Base-by-base conservation (phyloP, 2,888 invertebrate species). In the Clitarchus hookeri region DNA sequence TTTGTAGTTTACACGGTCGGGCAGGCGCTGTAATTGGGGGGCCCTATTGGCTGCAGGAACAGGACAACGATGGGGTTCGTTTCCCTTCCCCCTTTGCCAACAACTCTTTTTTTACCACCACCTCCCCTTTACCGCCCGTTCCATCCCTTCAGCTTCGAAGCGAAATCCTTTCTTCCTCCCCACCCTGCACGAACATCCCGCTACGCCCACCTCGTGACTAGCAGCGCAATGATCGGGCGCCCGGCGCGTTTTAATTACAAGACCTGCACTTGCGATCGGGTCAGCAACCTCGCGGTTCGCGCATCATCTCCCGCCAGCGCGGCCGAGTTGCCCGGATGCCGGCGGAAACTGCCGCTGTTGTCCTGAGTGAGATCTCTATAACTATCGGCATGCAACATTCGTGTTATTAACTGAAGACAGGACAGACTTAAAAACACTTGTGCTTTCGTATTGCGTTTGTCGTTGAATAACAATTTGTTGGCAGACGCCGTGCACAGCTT, bases 1-100 rank as follows among this genome's bases (percentile, higher is more conserved):
- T 65, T 65, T 65, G 65, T 65, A 65, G 65, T 65, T 65, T 65
- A 65, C n/a, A 65, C 65, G 65, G 65, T 65, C 65, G 19, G 65
- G 65, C 65, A 23, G 65, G 65, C 65, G 65, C 65, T 65, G 65
- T 65, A 65, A 65, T 65, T 65, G 65, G 23, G 23, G 65, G 23
- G 23, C n/a, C 65, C 13, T 65, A 65, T 65, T 65, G 65, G 65
- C 65, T 65, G 65, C 65, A 65, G n/a, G n/a, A 65, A 65, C n/a
- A 16, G 65, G 65, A 65, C 48, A 48, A 65, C 23, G 65, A 65
- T 65, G 12, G 65, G 8, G 65, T 65, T 19, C 65, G 13, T 19
- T n/a, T 8, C 65, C 65, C n/a, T 23, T 1, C 65, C 65, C 65
- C 65, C 48, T n/a, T 23, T 65, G 6, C 16, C n/a, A 65, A 16